phyloP scores from a whole-genome alignment of 1,140 invertebrate species.

The Drosophila rufa region DNA sequence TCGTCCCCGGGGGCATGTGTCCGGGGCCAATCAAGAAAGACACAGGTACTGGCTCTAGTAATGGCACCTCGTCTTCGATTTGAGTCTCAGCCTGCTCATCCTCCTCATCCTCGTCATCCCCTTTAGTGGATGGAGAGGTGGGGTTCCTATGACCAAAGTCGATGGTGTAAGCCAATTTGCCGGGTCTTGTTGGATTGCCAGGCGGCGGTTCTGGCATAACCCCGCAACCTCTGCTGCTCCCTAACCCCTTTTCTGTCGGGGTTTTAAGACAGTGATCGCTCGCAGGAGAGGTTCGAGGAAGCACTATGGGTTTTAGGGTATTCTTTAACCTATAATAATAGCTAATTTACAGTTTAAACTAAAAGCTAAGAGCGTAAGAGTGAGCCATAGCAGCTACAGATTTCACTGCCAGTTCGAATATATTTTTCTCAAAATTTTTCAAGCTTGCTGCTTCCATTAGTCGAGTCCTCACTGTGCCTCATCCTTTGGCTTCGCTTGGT shows the following conservation, averaged over 20 bases:
- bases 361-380: background rate
- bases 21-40: slow-evolving; percentile 55
- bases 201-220: background rate
- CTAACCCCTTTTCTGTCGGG: background rate
- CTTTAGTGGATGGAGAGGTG: background rate
- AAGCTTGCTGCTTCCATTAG: background rate
- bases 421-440: background rate
- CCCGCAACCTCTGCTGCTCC: background rate
- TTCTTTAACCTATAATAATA: no score
- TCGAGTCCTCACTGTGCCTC: background rate
- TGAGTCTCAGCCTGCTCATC: background rate
- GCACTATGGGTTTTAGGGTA: no score
- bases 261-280: background rate
- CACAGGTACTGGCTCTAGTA: slow-evolving; percentile 20
- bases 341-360: background rate
- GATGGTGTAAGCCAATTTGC: slow-evolving; percentile 62
- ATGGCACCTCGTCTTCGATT: slow-evolving; percentile 12
- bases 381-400: background rate
- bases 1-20: slow-evolving; percentile 31
- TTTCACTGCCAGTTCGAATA: background rate
- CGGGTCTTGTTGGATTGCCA: slow-evolving; percentile 29
- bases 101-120: slow-evolving; percentile 9
- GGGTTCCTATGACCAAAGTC: background rate
- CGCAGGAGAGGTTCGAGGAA: background rate
- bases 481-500: slow-evolving; percentile 12